A percentile compares a stretch with the other conserved stretches of the same genome.
Conservation (phyloP, 2,888 invertebrate species). For the Macrosiphum euphorbiae region DNA sequence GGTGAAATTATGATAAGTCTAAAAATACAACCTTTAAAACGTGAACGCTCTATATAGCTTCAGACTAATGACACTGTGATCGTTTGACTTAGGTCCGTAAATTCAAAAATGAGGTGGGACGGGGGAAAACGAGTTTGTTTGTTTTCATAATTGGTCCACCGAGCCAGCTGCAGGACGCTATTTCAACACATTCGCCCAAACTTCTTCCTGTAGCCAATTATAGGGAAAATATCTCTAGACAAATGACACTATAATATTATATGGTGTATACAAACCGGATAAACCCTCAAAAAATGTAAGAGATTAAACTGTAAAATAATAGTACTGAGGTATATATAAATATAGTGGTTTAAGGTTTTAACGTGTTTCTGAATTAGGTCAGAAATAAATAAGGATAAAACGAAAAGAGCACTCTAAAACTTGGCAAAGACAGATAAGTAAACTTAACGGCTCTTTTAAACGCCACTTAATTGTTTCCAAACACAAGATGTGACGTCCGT, state of each 20-base stretch:
- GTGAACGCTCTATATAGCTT: background rate
- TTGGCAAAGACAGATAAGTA: conserved; percentile 20
- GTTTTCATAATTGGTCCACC: background rate
- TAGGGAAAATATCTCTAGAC: background rate
- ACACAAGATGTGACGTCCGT: background rate
- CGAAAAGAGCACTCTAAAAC: background rate
- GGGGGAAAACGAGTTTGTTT: background rate
- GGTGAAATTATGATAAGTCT: background rate
- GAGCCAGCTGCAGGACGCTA: background rate
- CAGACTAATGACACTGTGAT: background rate
- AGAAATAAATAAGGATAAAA: background rate
- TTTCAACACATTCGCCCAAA: background rate
- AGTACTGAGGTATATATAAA: background rate
- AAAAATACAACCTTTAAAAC: background rate
- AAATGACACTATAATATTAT: background rate
- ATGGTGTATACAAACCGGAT: background rate
- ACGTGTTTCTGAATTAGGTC: conserved; percentile 2
- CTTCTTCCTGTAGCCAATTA: background rate
- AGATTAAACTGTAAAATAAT: background rate
- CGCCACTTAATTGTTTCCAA: conserved; percentile 17
- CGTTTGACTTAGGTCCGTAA: background rate
- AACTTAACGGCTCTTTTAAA: conserved; percentile 21
- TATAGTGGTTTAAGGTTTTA: background rate
- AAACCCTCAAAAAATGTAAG: background rate
- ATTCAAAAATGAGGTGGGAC: background rate